These are phyloP conservation scores for Microctenopoma lineatum DNA, from an alignment of 2,797 vertebrate species.

Conservation along the genomic window DNA sequence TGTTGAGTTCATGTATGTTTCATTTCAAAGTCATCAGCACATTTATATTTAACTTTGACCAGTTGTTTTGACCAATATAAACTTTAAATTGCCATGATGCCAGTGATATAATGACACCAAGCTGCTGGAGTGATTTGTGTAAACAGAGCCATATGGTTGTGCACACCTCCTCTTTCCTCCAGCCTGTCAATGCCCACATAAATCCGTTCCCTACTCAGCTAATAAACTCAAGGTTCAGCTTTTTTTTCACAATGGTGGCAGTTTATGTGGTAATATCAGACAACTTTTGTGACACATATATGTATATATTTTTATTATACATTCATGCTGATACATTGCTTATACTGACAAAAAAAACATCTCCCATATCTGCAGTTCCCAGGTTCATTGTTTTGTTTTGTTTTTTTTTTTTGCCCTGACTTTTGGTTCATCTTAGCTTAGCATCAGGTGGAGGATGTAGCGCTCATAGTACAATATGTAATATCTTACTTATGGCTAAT, in stretches of 20 bases:
- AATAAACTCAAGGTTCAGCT: constrained; percentile 36
- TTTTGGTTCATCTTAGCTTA: too few species aligned
- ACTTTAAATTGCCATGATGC: constrained; percentile 3
- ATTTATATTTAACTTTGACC: neutral
- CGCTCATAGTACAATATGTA: too few species aligned
- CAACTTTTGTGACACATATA: constrained; percentile 25
- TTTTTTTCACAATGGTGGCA: constrained; percentile 29
- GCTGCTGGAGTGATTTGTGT: constrained; percentile 39
- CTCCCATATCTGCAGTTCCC: too few species aligned
- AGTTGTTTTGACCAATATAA: constrained; percentile 22
- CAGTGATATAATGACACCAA: too few species aligned
- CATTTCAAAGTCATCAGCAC: constrained; percentile 12
- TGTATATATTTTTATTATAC: too few species aligned
- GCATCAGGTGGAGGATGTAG: too few species aligned
- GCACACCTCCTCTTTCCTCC: constrained; percentile 28
- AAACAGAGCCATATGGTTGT: constrained; percentile 56
- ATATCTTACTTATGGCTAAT: too few species aligned
- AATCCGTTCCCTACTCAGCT: constrained; percentile 26
- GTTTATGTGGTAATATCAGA: constrained; percentile 15
- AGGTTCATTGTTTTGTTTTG: too few species aligned
- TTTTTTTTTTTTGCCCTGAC: too few species aligned
- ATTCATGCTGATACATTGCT: too few species aligned
- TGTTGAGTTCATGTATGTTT: neutral
- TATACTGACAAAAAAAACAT: too few species aligned
- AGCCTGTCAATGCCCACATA: constrained; percentile 33